Evolutionary conservation across 2,888 invertebrate species (phyloP).

Genomic region (Empis stercorea): DNA sequence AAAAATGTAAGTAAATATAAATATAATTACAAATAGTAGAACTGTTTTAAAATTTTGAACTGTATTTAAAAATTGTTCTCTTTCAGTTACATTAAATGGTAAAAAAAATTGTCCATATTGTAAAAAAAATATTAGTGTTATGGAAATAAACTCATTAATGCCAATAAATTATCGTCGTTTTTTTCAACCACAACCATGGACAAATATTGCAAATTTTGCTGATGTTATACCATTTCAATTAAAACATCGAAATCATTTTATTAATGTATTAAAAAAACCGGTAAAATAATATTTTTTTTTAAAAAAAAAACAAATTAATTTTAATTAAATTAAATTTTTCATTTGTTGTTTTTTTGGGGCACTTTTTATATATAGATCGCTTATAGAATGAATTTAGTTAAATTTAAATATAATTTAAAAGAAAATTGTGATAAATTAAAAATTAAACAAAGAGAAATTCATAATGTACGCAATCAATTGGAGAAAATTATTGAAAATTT

Average conservation of each 20-base stretch:
- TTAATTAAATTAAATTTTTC: too few relatives aligned
- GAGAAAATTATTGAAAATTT: too few relatives aligned
- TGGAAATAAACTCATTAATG: not conserved
- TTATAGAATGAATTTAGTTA: too few relatives aligned
- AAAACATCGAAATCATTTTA: conserved; percentile 1
- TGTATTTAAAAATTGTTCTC: not conserved
- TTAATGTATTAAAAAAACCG: not conserved
- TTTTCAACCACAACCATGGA: not conserved
- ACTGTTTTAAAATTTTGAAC: not conserved
- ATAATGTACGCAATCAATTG: too few relatives aligned
- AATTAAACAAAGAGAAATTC: too few relatives aligned
- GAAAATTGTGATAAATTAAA: too few relatives aligned
- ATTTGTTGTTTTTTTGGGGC: too few relatives aligned
- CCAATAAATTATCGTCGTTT: not conserved
- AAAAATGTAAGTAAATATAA: not conserved
- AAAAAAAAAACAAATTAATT: too few relatives aligned
- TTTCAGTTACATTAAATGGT: not conserved
- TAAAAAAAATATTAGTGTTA: not conserved
- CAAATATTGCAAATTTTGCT: not conserved
- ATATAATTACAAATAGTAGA: not conserved
- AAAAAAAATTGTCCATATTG: not conserved
- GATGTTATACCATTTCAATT: conserved; percentile 4
- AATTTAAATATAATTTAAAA: too few relatives aligned
- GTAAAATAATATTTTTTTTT: not conserved
- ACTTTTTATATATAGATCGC: too few relatives aligned